A percentile compares a stretch with the other conserved stretches of the same genome.
These are phyloP conservation scores for Thelaira solivaga DNA, from an alignment of 2,888 invertebrate species.

Conservation along the genomic window DNA sequence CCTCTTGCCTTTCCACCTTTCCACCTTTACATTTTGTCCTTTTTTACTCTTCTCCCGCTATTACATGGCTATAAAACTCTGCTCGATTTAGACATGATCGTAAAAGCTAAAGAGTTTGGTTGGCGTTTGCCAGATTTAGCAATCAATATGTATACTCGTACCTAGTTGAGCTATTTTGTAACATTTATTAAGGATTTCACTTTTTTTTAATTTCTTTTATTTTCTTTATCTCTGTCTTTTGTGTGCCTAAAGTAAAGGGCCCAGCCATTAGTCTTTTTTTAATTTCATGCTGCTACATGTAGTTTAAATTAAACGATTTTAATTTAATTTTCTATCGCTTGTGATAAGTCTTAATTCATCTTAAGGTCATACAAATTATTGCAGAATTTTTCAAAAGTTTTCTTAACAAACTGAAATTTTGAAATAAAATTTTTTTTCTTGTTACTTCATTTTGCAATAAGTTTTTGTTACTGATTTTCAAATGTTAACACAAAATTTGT, in stretches of 20 bases:
- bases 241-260: constrained; percentile 17
- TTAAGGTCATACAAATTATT: constrained; percentile 4
- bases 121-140: neutral
- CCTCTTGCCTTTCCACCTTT: neutral
- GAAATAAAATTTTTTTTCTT: too few relatives aligned
- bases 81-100: constrained; percentile 23
- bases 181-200: neutral
- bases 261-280: constrained; percentile 28
- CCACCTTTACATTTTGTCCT: neutral
- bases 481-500: too few relatives aligned
- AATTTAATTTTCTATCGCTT: constrained; percentile 28
- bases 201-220: too few relatives aligned
- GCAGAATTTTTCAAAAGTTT: neutral
- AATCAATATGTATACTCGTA: neutral
- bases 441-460: too few relatives aligned
- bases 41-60: neutral
- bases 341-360: constrained; percentile 26
- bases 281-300: constrained; percentile 36
- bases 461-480: too few relatives aligned
- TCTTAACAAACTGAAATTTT: neutral
- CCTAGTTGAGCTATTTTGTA: neutral
- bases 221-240: neutral
- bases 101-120: constrained; percentile 4
- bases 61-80: neutral
- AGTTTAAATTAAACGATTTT: constrained; percentile 31